Percentiles rank a stretch among this genome's conserved stretches.
Evolutionary conservation across 1,140 invertebrate species (phyloP).

Genomic region (Drosophila ogumai): DNA sequence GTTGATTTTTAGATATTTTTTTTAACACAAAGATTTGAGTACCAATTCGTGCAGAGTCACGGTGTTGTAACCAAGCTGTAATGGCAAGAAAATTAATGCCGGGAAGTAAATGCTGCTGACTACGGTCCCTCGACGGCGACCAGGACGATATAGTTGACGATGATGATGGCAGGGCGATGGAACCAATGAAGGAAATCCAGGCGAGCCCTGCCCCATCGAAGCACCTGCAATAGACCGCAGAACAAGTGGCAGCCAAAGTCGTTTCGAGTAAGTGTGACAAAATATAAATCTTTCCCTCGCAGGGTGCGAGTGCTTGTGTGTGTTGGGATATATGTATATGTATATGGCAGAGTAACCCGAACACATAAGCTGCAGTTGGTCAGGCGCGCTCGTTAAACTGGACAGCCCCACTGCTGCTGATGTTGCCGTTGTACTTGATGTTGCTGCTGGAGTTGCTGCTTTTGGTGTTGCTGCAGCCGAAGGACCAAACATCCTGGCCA

Average conservation of each 20-base stretch:
- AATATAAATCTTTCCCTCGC: constrained; percentile 63
- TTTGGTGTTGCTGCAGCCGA: constrained; percentile 21
- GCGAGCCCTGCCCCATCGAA: constrained; percentile 17
- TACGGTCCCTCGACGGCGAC: constrained; percentile 51
- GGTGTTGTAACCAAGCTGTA: constrained; percentile 8
- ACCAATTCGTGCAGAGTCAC: constrained; percentile 4
- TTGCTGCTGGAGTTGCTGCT: constrained; percentile 9
- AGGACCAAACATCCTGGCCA: constrained; percentile 40
- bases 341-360: constrained; percentile 53
- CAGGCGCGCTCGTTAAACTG: constrained; percentile 71
- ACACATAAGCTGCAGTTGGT: constrained; percentile 75
- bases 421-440: constrained; percentile 3
- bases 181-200: constrained; percentile 61
- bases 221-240: constrained; percentile 41
- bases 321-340: not conserved
- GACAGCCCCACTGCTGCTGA: constrained; percentile 45
- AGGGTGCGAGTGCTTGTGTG: not conserved
- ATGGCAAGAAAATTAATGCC: constrained; percentile 60
- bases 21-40: not conserved
- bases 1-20: not conserved
- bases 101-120: constrained; percentile 72
- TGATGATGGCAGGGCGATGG: constrained; percentile 55
- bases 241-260: constrained; percentile 64
- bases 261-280: constrained; percentile 64
- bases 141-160: constrained; percentile 42